These are phyloP conservation scores for Leguminivora glycinivorella DNA, from an alignment of 1,140 invertebrate species.

Conservation along the genomic window DNA sequence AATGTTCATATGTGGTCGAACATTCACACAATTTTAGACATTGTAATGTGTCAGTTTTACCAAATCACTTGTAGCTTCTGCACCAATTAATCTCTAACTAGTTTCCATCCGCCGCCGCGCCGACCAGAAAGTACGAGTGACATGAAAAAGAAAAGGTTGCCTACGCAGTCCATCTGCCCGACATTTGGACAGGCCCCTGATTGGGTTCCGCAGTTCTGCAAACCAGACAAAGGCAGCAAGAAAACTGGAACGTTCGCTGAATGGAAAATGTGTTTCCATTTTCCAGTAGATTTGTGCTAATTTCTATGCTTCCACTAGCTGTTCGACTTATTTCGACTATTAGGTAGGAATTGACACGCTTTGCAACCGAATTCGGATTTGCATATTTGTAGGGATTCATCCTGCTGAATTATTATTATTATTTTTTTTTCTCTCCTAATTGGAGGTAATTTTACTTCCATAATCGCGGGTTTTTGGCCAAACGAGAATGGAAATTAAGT, in stretches of 20 bases:
- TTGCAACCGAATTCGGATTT: too few relatives aligned
- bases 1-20: too few relatives aligned
- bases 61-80: neutral
- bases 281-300: constrained; percentile 35
- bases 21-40: too few relatives aligned
- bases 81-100: neutral
- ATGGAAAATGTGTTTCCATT: constrained; percentile 42
- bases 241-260: constrained; percentile 37
- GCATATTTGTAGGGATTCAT: too few relatives aligned
- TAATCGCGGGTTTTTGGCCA: too few relatives aligned
- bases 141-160: constrained; percentile 34
- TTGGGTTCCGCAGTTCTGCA: constrained; percentile 44
- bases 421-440: too few relatives aligned
- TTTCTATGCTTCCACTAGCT: constrained; percentile 18
- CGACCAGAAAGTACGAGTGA: neutral
- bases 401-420: too few relatives aligned
- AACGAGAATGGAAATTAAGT: too few relatives aligned
- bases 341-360: neutral
- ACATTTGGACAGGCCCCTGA: constrained; percentile 44
- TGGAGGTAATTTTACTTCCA: too few relatives aligned
- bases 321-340: neutral
- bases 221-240: constrained; percentile 37
- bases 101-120: neutral
- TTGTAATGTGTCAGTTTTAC: too few relatives aligned
- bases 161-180: constrained; percentile 30